Conservation (phyloP, 2,113 vertebrate genomes). For the Chelonoidis abingdonii region DNA sequence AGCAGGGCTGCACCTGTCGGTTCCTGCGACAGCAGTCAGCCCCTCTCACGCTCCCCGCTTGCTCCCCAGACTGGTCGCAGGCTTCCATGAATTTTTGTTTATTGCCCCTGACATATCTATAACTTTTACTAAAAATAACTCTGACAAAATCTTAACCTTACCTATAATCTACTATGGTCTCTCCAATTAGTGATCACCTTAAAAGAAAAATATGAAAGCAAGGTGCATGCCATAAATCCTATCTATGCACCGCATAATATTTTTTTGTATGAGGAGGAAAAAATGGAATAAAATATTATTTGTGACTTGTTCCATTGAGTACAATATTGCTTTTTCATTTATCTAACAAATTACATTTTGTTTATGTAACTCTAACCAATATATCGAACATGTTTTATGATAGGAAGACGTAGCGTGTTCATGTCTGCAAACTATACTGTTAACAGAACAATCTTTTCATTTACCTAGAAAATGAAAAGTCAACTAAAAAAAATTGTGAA, state of each 20-base stretch:
- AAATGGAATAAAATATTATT: background rate
- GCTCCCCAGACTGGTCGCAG: too few species aligned
- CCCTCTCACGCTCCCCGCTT: rapidly evolving
- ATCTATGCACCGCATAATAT: background rate
- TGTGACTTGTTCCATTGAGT: background rate
- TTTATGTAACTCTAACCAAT: background rate
- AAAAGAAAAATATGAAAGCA: background rate
- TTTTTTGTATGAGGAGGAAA: background rate
- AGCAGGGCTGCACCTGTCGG: too few species aligned
- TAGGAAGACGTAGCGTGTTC: background rate
- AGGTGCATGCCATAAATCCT: background rate
- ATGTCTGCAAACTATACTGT: background rate
- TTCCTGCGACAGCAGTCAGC: too few species aligned
- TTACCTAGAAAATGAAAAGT: background rate
- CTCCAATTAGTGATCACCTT: background rate
- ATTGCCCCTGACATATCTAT: too few species aligned
- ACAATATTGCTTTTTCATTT: background rate
- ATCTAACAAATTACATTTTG: background rate
- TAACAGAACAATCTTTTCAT: background rate
- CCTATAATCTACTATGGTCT: background rate
- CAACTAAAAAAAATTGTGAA: background rate
- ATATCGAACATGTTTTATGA: background rate
- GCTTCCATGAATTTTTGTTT: too few species aligned
- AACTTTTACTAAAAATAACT: too few species aligned
- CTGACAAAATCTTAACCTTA: too few species aligned